A percentile compares a stretch with the other conserved stretches of the same genome.
Evolutionary conservation across 2,797 vertebrate genomes (phyloP).

Genomic region (Falco rusticolus): DNA sequence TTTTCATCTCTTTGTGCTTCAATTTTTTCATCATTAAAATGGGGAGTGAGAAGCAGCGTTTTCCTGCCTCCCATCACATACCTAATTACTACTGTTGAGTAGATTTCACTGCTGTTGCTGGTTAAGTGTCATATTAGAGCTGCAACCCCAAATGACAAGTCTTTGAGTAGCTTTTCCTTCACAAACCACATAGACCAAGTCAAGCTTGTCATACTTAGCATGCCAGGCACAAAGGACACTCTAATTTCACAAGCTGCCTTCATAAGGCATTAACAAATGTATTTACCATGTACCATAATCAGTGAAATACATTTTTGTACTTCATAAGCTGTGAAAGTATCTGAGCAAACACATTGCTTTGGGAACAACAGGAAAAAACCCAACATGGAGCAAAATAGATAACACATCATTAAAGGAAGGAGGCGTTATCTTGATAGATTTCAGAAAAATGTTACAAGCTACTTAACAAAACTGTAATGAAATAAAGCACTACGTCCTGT

Average conservation of each 20-base stretch:
- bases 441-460: background rate
- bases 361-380: background rate
- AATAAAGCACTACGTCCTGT: background rate
- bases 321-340: background rate
- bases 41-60: background rate
- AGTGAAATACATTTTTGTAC: background rate
- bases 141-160: background rate
- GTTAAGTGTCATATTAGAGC: background rate
- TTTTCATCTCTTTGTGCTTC: background rate
- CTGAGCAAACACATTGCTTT: background rate
- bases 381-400: background rate
- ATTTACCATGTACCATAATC: background rate
- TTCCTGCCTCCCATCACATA: background rate
- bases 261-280: background rate
- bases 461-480: background rate
- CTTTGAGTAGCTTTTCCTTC: background rate
- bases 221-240: background rate
- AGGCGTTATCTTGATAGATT: background rate
- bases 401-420: background rate
- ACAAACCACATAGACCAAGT: background rate
- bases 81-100: background rate
- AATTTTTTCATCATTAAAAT: background rate
- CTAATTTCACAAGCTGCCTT: background rate
- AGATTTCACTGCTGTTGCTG: background rate
- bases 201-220: background rate